Evolutionary conservation across 1,140 invertebrate species (phyloP).

Genomic region (Bombus haemorrhoidalis): DNA sequence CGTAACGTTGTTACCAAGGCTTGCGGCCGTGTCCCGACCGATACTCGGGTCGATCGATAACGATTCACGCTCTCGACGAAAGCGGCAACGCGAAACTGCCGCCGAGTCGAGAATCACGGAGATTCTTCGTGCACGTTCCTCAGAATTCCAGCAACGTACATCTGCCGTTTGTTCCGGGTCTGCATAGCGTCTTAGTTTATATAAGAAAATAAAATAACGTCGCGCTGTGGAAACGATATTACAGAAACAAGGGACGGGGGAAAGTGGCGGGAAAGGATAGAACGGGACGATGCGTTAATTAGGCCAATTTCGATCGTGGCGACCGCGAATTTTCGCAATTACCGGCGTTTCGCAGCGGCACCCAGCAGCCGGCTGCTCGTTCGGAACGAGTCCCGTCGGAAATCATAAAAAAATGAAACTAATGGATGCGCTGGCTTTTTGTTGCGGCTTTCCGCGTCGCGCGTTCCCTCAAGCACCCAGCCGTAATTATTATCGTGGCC

Average conservation of each 20-base stretch:
- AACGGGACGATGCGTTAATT: conserved; percentile 52
- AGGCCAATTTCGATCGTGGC: conserved; percentile 61
- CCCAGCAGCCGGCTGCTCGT: neutral
- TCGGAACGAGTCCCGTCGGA: neutral
- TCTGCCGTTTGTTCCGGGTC: too few species aligned
- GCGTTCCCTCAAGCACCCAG: conserved; percentile 20
- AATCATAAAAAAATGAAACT: conserved; percentile 54
- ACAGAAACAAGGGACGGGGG: neutral
- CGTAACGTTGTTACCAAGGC: conserved; percentile 25
- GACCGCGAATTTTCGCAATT: conserved; percentile 65
- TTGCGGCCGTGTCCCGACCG: neutral
- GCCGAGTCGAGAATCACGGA: too few species aligned
- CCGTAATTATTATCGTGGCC: conserved; percentile 35
- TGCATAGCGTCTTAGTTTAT: neutral
- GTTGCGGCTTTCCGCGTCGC: conserved; percentile 43
- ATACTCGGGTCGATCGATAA: conserved; percentile 27
- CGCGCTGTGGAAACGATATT: neutral
- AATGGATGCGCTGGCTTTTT: conserved; percentile 58
- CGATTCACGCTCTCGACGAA: conserved; percentile 8
- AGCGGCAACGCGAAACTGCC: neutral
- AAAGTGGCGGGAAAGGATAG: neutral
- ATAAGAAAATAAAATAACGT: neutral
- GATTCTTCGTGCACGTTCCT: neutral
- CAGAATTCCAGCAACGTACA: neutral
- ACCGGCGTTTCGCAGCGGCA: conserved; percentile 37